Percentiles rank a stretch among this genome's conserved stretches.
These are phyloP conservation scores for Apis laboriosa DNA, from an alignment of 1,140 invertebrate species.

Conservation along the genomic window DNA sequence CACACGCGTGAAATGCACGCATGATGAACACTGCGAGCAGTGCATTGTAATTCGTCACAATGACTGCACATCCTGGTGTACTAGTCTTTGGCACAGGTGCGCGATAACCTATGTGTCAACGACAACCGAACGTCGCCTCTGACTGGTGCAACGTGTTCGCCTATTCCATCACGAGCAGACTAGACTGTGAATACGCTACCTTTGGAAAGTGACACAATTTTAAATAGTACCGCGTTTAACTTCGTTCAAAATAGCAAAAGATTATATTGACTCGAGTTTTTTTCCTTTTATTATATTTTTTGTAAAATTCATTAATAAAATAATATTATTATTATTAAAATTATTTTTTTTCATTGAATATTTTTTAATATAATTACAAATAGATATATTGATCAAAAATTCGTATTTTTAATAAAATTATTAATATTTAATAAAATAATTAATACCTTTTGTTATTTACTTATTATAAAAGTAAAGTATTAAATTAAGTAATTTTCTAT, in stretches of 20 bases:
- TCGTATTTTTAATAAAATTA: no score
- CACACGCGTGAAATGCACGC: slow-evolving; percentile 48
- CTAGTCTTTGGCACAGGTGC: slow-evolving; percentile 70
- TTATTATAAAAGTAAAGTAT: no score
- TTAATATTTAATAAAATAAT: no score
- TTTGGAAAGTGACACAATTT: slow-evolving; percentile 41
- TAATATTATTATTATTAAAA: no score
- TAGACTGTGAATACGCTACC: not conserved
- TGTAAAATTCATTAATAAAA: no score
- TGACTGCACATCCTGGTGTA: slow-evolving; percentile 74
- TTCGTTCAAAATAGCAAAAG: not conserved
- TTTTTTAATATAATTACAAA: no score
- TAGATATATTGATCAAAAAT: no score
- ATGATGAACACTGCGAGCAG: slow-evolving; percentile 47
- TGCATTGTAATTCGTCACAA: slow-evolving; percentile 75
- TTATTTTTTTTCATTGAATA: no score
- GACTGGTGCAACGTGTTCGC: slow-evolving; percentile 37
- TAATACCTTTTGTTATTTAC: no score
- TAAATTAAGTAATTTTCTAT: no score
- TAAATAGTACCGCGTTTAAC: not conserved
- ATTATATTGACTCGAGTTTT: not conserved
- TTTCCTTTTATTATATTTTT: no score
- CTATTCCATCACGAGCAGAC: not conserved
- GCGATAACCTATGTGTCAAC: slow-evolving; percentile 71
- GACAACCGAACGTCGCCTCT: slow-evolving; percentile 55